These are phyloP conservation scores for Catocala fraxini DNA, from an alignment of 2,888 invertebrate genomes.

Conservation along the genomic window DNA sequence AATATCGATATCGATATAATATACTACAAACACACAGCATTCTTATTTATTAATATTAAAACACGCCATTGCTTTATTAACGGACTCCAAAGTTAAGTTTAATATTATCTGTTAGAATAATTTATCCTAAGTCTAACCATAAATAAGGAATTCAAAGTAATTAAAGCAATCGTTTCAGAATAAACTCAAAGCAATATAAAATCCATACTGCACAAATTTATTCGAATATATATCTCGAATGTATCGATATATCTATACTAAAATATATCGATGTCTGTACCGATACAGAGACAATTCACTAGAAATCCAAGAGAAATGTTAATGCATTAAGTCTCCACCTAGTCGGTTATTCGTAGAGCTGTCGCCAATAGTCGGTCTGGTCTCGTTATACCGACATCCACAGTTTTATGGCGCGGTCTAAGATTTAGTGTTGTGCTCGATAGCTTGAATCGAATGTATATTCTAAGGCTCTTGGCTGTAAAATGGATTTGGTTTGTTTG, in stretches of 20 bases:
- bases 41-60: too few species aligned
- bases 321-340: slow-evolving; percentile 50
- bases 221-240: too few species aligned
- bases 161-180: too few species aligned
- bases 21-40: too few species aligned
- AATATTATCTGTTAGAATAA: too few species aligned
- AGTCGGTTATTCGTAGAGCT: slow-evolving; percentile 40
- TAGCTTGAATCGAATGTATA: slow-evolving; percentile 30
- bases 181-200: too few species aligned
- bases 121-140: too few species aligned
- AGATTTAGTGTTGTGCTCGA: slow-evolving; percentile 41
- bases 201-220: too few species aligned
- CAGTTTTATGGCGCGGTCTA: slow-evolving; percentile 40
- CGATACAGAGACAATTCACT: neutral
- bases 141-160: too few species aligned
- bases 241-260: neutral
- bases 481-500: slow-evolving; percentile 16
- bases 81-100: too few species aligned
- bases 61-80: too few species aligned
- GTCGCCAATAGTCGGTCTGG: slow-evolving; percentile 22
- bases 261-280: neutral
- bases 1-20: too few species aligned
- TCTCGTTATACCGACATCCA: slow-evolving; percentile 33
- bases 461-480: slow-evolving; percentile 15
- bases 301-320: slow-evolving; percentile 41